phyloP scores from a whole-genome alignment of 2,888 invertebrate species.

The Idaea aversata region DNA sequence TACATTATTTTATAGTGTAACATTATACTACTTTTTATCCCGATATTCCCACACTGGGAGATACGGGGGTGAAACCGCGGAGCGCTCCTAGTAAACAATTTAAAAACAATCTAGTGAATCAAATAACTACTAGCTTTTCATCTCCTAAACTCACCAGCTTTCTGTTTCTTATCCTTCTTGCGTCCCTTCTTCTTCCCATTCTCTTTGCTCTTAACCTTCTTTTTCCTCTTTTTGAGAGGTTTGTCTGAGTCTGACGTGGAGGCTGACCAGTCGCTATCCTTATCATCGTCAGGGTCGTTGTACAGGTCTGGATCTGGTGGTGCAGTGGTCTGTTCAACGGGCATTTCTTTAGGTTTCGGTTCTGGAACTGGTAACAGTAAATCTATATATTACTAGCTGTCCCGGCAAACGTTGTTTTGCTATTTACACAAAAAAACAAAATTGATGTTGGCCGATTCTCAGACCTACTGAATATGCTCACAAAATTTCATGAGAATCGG shows the following conservation, averaged over 20 bases:
- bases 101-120: not conserved
- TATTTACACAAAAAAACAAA: too few relatives aligned
- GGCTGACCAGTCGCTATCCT: constrained; percentile 49
- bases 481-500: too few relatives aligned
- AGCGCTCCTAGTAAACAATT: not conserved
- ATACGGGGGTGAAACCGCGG: too few relatives aligned
- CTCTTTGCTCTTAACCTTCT: constrained; percentile 16
- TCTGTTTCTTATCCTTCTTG: constrained; percentile 42
- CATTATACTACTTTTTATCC: too few relatives aligned
- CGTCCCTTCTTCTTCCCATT: constrained; percentile 36
- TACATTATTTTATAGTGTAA: not conserved
- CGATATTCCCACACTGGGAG: too few relatives aligned
- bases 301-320: constrained; percentile 8
- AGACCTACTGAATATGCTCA: too few relatives aligned
- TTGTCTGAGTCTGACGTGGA: constrained; percentile 65
- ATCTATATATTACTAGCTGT: too few relatives aligned
- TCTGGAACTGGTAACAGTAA: not conserved
- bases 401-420: too few relatives aligned
- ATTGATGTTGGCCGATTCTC: too few relatives aligned
- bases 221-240: constrained; percentile 50
- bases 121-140: constrained; percentile 29
- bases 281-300: constrained; percentile 27
- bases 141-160: constrained; percentile 39
- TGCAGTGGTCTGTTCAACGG: not conserved
- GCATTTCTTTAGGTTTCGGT: not conserved